Evolutionary conservation across 1,140 invertebrate species (phyloP), one percentile per base, ranked within the genome.

Genomic region (Vollenhovia emeryi): DNA sequence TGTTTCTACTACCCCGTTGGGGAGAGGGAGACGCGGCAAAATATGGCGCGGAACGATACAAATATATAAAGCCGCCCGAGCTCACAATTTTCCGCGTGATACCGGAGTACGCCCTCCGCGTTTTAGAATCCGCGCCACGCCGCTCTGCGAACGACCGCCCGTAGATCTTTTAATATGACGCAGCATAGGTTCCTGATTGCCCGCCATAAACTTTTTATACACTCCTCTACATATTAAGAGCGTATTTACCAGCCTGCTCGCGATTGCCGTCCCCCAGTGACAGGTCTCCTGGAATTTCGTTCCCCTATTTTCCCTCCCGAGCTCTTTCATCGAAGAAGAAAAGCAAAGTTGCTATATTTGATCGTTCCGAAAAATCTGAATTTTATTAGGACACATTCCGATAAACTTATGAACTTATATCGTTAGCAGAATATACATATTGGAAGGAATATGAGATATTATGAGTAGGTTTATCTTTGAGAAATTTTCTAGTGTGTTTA

Each of bases 151-250:
- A 86, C 76, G 86, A 76, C 76, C 86, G 71, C 21, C 36, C 74
- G 57, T 86, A 86, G 84, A 91, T 89, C 66, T 89, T 91, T 89
- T 88, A 86, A 87, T 87, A 90, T 71, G 69, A 80, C 87, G 89
- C 87, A 84, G 75, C 87, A 89, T 82, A 68, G 78, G 74, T 89
- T 83, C 73, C 79, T 79, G 89, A 91, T 91, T 89, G 87, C 87
- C 24, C 36, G n/a, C 64, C 69, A 83, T 91, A 90, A 90, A 84
- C 55, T 80, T 89, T 91, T 91, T 88, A 91, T 89, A 66, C 69
- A 86, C 89, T 87, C 68, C 50, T 48, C 66, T 57, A 84, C 68
- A 55, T 80, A 78, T 85, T 88, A 88, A 88, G 66, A 69, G 30
- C 74, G 57, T 83, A 87, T 87, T 89, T 85, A 85, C 82, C 64